Conservation (phyloP, 2,888 invertebrate genomes). For the Anthophora plumipes region DNA sequence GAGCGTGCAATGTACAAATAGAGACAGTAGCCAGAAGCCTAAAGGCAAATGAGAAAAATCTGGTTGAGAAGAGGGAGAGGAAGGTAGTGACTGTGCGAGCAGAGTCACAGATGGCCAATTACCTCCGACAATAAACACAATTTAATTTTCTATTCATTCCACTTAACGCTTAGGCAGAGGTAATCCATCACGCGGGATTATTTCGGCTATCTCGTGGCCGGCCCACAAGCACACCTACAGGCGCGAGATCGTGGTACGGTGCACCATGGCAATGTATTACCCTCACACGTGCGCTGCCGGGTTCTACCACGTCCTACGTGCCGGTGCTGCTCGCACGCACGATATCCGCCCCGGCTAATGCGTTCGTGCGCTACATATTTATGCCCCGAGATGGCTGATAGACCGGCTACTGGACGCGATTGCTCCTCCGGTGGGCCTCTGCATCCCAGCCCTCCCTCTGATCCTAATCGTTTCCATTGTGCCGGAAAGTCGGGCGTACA, state of each 20-base stretch:
- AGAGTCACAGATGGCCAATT: slow-evolving; percentile 83
- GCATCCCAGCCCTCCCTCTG: slow-evolving; percentile 29
- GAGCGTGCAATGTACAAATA: no score
- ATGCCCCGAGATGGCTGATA: slow-evolving; percentile 75
- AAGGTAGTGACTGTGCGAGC: slow-evolving; percentile 52
- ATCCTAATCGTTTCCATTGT: slow-evolving; percentile 61
- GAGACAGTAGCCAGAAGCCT: not conserved
- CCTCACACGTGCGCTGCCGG: slow-evolving; percentile 41
- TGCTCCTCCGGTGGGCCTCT: slow-evolving; percentile 66
- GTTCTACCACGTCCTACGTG: slow-evolving; percentile 40
- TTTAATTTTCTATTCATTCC: slow-evolving; percentile 83
- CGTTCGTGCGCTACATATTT: slow-evolving; percentile 79
- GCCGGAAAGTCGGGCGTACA: slow-evolving; percentile 36
- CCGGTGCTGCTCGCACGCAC: slow-evolving; percentile 44
- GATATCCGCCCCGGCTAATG: slow-evolving; percentile 72
- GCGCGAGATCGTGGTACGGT: slow-evolving; percentile 21
- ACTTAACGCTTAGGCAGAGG: slow-evolving; percentile 78
- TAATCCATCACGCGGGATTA: slow-evolving; percentile 80
- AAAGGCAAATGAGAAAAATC: slow-evolving; percentile 44
- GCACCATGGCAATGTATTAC: slow-evolving; percentile 40
- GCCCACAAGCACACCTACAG: slow-evolving; percentile 73
- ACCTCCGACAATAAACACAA: slow-evolving; percentile 81
- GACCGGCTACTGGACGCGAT: slow-evolving; percentile 74
- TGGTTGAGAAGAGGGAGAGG: no score
- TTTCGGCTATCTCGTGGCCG: slow-evolving; percentile 78